Conservation (phyloP, 2,888 invertebrate species). For the Acanthosoma haemorrhoidale region DNA sequence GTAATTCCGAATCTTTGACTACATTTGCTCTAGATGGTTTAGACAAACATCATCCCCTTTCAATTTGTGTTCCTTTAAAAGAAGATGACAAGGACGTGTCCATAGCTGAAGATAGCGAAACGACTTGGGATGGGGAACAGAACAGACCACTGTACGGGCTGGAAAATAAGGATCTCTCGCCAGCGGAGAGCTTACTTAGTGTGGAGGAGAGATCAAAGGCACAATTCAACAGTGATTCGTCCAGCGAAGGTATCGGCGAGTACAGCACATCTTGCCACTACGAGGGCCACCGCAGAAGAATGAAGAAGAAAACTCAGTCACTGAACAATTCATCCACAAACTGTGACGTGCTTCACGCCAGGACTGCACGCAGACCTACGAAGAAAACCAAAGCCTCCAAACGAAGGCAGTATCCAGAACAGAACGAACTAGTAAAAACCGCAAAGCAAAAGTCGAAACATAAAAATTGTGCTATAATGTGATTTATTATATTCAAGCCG, state of each 20-base stretch:
- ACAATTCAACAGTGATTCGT: too few species aligned
- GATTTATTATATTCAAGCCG: not conserved
- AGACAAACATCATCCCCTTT: too few species aligned
- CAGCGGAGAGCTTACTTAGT: too few species aligned
- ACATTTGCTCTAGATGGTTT: too few species aligned
- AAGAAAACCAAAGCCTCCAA: not conserved
- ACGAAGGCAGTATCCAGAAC: not conserved
- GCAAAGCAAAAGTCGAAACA: not conserved
- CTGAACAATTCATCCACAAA: not conserved
- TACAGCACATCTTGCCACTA: not conserved
- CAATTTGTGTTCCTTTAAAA: too few species aligned
- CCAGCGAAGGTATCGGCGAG: not conserved
- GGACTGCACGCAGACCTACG: not conserved
- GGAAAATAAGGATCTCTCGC: too few species aligned
- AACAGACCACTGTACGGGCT: too few species aligned
- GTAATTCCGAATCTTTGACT: too few species aligned
- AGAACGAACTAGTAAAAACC: not conserved
- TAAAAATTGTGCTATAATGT: constrained; percentile 4
- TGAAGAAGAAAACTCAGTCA: not conserved
- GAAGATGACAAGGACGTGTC: too few species aligned
- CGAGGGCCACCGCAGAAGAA: not conserved
- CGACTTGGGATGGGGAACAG: too few species aligned
- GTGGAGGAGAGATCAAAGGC: too few species aligned
- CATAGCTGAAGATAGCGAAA: too few species aligned
- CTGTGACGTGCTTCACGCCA: not conserved